Percentiles rank a stretch among this genome's conserved stretches.
phyloP scores from a whole-genome alignment of 2,888 invertebrate genomes.

The Cheilosia urbana region DNA sequence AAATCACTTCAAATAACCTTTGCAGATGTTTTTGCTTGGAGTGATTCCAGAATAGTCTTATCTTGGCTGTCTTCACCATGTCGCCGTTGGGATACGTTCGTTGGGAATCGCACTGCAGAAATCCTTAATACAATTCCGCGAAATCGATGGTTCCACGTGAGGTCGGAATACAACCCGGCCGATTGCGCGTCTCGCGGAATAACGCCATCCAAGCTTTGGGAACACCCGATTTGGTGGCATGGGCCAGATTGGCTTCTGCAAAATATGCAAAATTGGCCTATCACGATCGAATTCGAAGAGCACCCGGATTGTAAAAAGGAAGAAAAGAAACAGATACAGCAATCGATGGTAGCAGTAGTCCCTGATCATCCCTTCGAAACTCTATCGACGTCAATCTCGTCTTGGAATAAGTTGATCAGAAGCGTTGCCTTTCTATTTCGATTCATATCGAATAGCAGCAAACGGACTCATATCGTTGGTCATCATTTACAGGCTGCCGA shows the following conservation, averaged over 20 bases:
- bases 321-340: constrained; percentile 1
- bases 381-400: no score
- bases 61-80: constrained; percentile 1
- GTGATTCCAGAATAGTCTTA: background rate
- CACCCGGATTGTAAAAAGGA: background rate
- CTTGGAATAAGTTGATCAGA: background rate
- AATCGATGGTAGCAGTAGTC: background rate
- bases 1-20: constrained; percentile 4
- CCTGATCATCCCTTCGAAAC: no score
- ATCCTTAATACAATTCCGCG: background rate
- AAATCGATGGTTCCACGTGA: background rate
- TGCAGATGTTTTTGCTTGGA: constrained; percentile 2
- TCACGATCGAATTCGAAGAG: background rate
- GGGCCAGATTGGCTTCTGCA: no score
- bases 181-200: background rate
- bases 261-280: background rate
- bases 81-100: background rate
- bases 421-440: background rate
- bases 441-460: background rate
- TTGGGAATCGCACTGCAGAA: background rate
- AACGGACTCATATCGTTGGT: background rate
- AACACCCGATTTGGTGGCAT: no score
- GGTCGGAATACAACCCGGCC: background rate
- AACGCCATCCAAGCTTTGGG: no score
- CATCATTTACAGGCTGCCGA: no score